These are phyloP conservation scores for Leguminivora glycinivorella DNA, from an alignment of 1,140 invertebrate genomes.

Conservation along the genomic window DNA sequence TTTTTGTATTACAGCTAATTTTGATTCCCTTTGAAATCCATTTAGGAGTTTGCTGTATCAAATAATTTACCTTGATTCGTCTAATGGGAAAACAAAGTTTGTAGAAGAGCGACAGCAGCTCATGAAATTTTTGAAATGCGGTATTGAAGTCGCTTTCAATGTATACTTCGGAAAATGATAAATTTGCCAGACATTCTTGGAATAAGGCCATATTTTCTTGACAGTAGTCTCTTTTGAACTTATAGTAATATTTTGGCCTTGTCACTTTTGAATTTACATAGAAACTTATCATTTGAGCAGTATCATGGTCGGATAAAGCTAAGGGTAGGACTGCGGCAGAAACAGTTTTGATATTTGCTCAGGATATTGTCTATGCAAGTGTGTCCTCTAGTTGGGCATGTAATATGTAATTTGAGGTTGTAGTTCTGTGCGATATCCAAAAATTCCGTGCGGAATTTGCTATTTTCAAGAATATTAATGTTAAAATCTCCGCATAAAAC, in stretches of 20 bases:
- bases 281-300: not conserved
- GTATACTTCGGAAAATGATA: conserved; percentile 1
- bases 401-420: too few species aligned
- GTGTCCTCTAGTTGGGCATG: too few species aligned
- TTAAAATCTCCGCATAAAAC: too few species aligned
- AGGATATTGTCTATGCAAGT: too few species aligned
- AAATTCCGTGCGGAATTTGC: too few species aligned
- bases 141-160: not conserved
- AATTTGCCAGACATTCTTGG: not conserved
- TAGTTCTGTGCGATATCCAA: too few species aligned
- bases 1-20: conserved; percentile 5
- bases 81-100: conserved; percentile 10
- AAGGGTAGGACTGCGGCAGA: not conserved
- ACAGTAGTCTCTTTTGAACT: conserved; percentile 8
- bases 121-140: conserved; percentile 12
- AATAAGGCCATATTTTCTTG: not conserved
- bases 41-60: too few species aligned
- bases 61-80: not conserved
- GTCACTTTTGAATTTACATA: not conserved
- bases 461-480: too few species aligned
- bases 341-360: not conserved
- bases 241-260: not conserved
- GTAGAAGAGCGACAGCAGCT: not conserved
- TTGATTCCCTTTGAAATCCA: conserved; percentile 11
- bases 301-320: not conserved